These are phyloP conservation scores for Hemibagrus guttatus DNA, from an alignment of 2,797 vertebrate genomes.

Conservation along the genomic window DNA sequence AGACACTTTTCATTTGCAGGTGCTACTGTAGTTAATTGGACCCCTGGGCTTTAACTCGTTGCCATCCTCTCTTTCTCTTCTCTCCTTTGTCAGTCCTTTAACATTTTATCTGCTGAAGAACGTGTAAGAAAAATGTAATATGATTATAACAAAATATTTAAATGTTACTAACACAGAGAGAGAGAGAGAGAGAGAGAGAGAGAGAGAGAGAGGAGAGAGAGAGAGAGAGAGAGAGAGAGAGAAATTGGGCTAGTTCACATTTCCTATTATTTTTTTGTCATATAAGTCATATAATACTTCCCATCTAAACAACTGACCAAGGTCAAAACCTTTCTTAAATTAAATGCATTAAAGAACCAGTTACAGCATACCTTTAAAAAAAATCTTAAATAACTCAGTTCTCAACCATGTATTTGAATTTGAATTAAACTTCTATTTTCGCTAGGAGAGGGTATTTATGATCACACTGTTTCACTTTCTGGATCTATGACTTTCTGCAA, in stretches of 20 bases:
- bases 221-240: too few relatives aligned
- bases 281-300: neutral
- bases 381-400: neutral
- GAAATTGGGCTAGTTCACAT: neutral
- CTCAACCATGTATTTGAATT: neutral
- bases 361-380: neutral
- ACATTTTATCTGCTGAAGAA: constrained; percentile 20
- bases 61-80: constrained; percentile 10
- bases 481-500: neutral
- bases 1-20: constrained; percentile 55
- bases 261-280: neutral
- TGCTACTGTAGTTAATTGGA: constrained; percentile 57
- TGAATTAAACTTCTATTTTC: neutral
- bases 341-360: neutral
- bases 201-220: too few relatives aligned
- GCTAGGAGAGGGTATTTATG: neutral
- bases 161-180: neutral
- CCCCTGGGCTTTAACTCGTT: constrained; percentile 53
- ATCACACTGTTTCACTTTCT: neutral
- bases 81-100: constrained; percentile 20
- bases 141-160: constrained; percentile 36
- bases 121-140: constrained; percentile 33
- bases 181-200: too few relatives aligned
- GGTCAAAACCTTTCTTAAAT: neutral
- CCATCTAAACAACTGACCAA: neutral